Percentiles rank a stretch among this genome's conserved stretches.
phyloP scores from a whole-genome alignment of 37 sponge, comb jelly and placozoan species.

The Axinella damicornis region DNA sequence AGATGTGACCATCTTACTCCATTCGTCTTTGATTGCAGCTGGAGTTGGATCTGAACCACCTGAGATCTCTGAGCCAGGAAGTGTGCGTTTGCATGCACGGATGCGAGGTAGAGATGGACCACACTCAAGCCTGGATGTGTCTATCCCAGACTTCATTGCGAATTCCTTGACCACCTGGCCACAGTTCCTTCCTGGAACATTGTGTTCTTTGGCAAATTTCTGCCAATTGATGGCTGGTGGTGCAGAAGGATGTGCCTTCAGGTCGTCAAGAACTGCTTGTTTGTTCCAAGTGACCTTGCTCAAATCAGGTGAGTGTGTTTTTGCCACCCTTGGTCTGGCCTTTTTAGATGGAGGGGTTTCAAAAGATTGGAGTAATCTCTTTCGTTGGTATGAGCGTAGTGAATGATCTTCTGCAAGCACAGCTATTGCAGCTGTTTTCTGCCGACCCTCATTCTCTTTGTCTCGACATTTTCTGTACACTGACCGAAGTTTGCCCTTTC shows the following conservation, averaged over 20 bases:
- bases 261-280: constrained; percentile 3
- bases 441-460: constrained; percentile 19
- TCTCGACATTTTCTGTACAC: constrained; percentile 1
- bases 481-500: background rate
- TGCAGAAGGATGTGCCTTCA: constrained; percentile 1
- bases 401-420: constrained; percentile 28
- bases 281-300: constrained; percentile 28
- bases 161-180: too few species aligned
- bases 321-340: background rate
- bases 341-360: constrained; percentile 23
- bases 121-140: too few species aligned
- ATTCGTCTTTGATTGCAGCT: too few species aligned
- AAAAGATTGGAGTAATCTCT: constrained; percentile 28
- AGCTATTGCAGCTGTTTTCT: constrained; percentile 30
- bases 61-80: too few species aligned
- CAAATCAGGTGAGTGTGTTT: constrained; percentile 14
- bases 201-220: constrained; percentile 11
- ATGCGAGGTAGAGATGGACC: too few species aligned
- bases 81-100: too few species aligned
- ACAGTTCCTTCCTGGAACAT: too few species aligned
- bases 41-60: too few species aligned
- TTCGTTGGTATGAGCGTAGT: constrained; percentile 16
- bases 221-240: constrained; percentile 24
- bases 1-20: constrained; percentile 12
- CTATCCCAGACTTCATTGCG: too few species aligned